phyloP scores from a whole-genome alignment of 2,797 vertebrate genomes.

The Sebastes vulpes region DNA sequence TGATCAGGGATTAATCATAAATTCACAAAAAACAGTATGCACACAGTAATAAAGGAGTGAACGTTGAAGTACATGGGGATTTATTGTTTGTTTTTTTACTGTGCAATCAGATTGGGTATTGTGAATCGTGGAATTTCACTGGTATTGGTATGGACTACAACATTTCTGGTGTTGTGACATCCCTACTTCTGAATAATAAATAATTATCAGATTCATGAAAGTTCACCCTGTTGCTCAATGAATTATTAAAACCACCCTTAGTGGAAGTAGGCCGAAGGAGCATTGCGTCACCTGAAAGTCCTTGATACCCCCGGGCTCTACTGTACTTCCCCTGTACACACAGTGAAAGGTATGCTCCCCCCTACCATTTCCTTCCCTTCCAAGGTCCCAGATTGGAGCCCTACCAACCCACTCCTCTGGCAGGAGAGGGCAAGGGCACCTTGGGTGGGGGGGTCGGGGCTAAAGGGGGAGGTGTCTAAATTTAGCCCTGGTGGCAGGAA shows the following conservation, averaged over 20 bases:
- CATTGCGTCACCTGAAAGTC: not conserved
- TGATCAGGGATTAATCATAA: not conserved
- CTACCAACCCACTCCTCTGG: conserved; percentile 24
- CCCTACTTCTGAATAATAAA: not conserved
- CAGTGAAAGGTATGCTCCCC: conserved; percentile 5
- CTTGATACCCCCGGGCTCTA: not conserved
- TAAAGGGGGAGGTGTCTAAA: conserved; percentile 62
- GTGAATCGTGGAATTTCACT: not conserved
- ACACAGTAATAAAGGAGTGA: not conserved
- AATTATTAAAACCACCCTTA: not conserved
- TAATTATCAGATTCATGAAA: not conserved
- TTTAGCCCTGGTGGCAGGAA: conserved; percentile 68
- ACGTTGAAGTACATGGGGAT: not conserved
- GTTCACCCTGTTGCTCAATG: not conserved
- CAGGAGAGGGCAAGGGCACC: conserved; percentile 69
- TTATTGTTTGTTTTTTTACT: not conserved
- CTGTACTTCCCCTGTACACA: conserved; percentile 14
- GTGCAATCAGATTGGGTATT: too few species aligned
- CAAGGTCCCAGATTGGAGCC: conserved; percentile 31
- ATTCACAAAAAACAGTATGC: too few species aligned
- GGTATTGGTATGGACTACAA: not conserved
- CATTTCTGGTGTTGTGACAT: not conserved
- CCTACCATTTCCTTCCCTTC: not conserved
- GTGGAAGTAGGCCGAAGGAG: not conserved
- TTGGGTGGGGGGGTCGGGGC: conserved; percentile 33